Base-by-base conservation (phyloP, 1,140 invertebrate species). In the Bombus superbus region DNA sequence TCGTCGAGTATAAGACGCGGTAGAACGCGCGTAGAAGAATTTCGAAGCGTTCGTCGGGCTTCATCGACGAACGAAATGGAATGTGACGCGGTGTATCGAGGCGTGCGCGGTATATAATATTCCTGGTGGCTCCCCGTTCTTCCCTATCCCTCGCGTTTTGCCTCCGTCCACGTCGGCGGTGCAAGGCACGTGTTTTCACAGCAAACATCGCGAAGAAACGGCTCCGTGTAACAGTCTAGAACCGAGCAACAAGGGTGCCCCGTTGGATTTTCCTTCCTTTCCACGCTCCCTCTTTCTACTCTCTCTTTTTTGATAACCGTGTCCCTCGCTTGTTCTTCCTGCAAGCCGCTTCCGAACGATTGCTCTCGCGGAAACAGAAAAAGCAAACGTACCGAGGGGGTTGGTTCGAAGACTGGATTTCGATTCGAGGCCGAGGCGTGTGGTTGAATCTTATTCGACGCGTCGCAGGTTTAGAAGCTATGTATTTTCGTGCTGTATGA, bases 151-250 rank as follows among this genome's bases (percentile, higher is more conserved):
- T 47, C 69, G 64, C 73, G 62, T 85, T 47, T 59, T 74, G 44
- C 59, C 35, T 57, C 35, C 69, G 47, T 81, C 76, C 77, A 78
- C 64, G 79, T 81, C 44, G 86, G 72, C 59, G 76, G 25, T 35
- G 35, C 28, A 32, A 75, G 57, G 62, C 74, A 80, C 74, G 81
- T 90, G 88, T 90, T 92, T 92, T 91, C 89, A 86, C 75, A 90
- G 87, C 78, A 89, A 92, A 92, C 90, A 91, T 91, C 83, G 83
- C 86, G 81, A 90, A 89, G 86, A 89, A 90, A 86, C 89, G 82
- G 87, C 88, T 87, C 53, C 88, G 72, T 90, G 89, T 89, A 87
- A 83, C 66, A 53, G 74, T 81, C 15, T n/a, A 35, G 42, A 71
- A 42, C 72, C 74, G 81, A 85, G 78, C 83, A 80, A 44, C 32